These are phyloP conservation scores for Ramphastos sulfuratus DNA, from an alignment of 2,113 vertebrate genomes.

Conservation along the genomic window DNA sequence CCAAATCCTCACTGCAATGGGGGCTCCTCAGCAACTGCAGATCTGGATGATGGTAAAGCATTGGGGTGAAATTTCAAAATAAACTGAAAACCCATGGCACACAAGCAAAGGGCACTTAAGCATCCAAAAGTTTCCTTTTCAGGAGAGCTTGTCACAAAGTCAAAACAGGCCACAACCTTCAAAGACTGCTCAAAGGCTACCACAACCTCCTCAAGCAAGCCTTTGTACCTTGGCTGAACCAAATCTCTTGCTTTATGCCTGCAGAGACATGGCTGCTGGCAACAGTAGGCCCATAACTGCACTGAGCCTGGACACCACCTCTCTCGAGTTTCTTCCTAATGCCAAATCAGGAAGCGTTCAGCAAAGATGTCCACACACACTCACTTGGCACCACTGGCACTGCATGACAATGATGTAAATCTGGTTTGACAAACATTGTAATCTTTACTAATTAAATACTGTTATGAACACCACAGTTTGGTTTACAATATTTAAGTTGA, in stretches of 20 bases:
- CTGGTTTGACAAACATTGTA: background rate
- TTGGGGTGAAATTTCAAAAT: background rate
- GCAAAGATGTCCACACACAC: rapidly evolving
- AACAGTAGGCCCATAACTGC: rapidly evolving
- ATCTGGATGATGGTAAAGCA: no score
- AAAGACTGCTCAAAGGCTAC: background rate
- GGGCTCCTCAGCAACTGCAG: no score
- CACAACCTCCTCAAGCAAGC: background rate
- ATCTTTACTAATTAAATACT: background rate
- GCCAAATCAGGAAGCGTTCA: rapidly evolving
- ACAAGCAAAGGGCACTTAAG: background rate
- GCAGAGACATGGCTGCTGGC: background rate
- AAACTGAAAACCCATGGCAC: background rate
- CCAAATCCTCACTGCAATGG: no score
- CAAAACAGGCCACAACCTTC: background rate
- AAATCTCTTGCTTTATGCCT: background rate
- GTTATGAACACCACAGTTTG: background rate
- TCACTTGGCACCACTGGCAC: background rate
- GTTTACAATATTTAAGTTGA: background rate
- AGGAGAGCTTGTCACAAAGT: background rate
- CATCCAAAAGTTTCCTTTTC: background rate
- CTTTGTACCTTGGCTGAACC: background rate
- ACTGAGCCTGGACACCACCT: background rate
- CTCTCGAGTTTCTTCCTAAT: rapidly evolving
- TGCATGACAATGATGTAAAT: background rate